Evolutionary conservation across 2,113 vertebrate genomes (phyloP), one percentile per base, ranked within the genome.

Genomic region (Bos indicus): DNA sequence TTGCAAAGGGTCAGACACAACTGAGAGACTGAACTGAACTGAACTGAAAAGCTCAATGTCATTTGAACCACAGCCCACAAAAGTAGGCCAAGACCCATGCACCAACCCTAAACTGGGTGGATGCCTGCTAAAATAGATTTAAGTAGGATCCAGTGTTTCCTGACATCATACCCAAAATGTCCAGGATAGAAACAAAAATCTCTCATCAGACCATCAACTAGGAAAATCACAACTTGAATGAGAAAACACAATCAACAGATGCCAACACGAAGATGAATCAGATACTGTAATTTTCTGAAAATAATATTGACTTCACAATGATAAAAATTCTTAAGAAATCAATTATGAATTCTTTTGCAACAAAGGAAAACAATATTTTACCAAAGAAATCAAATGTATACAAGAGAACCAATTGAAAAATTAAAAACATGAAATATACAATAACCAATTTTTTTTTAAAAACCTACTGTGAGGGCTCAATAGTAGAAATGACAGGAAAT

Each of bases 51-150:
- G 62, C 46, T 84, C 57, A 77, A 64, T 82, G 56, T 51, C 48
- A 96, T 91, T 94, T 94, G 36, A 91, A 91, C 30, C 62, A 94
- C 56, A 84, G 84, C 36, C 77, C 48, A 52, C 5, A 91, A 96
- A 94, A 88, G 28, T 91, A 97, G 83, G 91, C 81, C 78, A 92
- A 83, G 82, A 81, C 48, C 74, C 91, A 83, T 83, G 48, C 56
- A 36, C 88, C 83, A 91, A 94, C 48, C 15, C 54, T 74, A 82
- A 94, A 64, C 21, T 64, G 36, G 56, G 48, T 95, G 51, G 74
- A 26, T 57, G 15, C 33, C 15, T 77, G 56, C 78, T 95, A 78
- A 97, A 86, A 77, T 57, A 74, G 14, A 83, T 51, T 77, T 82
- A 88, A 96, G 64, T 83, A 78, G 40, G n/a, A 96, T 43, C 15